Conservation (phyloP, 92 coral and sea anemone genomes). For the Hydrozoanthus gracilis region DNA sequence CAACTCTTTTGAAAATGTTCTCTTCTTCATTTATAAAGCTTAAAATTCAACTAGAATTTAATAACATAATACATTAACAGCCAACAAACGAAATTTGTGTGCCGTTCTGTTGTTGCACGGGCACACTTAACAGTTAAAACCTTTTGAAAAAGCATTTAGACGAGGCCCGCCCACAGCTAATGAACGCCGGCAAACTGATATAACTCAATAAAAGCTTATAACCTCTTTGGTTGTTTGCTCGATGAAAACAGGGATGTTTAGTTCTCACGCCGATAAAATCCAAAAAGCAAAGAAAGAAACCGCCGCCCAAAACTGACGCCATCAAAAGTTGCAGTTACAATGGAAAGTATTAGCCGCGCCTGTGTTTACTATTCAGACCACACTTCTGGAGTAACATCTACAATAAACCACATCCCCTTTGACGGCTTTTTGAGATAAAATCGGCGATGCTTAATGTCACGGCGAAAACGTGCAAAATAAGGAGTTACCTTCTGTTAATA, state of each 20-base stretch:
- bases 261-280: constrained; percentile 39
- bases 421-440: constrained; percentile 11
- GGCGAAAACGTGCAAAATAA: not conserved
- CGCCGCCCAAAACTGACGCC: constrained; percentile 12
- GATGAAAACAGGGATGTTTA: constrained; percentile 10
- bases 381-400: constrained; percentile 4
- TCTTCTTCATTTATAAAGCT: not conserved
- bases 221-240: constrained; percentile 20
- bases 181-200: constrained; percentile 4
- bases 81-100: not conserved
- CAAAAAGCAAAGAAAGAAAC: not conserved
- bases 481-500: not conserved
- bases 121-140: not conserved
- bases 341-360: not conserved
- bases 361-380: not conserved
- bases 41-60: not conserved
- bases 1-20: not conserved
- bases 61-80: not conserved
- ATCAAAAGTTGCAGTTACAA: constrained; percentile 14
- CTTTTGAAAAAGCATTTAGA: constrained; percentile 28
- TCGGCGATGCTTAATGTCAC: not conserved
- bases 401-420: not conserved
- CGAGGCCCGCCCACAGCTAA: constrained; percentile 14
- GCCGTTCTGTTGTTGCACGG: not conserved
- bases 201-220: constrained; percentile 29